These are phyloP conservation scores for Paramisgurnus dabryanus DNA, from an alignment of 2,113 vertebrate genomes.

Conservation along the genomic window DNA sequence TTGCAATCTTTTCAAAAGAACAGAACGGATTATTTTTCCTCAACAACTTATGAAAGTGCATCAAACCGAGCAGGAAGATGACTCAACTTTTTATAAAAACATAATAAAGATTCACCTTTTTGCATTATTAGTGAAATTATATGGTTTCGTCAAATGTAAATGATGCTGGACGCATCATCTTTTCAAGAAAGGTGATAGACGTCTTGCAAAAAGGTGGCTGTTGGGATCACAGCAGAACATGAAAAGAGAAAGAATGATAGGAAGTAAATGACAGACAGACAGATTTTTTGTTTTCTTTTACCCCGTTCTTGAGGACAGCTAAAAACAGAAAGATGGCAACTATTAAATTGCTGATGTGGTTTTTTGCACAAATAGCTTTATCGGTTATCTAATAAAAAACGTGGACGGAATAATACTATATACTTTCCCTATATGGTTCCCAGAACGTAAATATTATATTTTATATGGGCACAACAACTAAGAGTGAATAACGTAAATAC, in stretches of 20 bases:
- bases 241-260: neutral
- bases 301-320: constrained; percentile 68
- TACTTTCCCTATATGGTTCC: too few species aligned
- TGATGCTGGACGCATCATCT: neutral
- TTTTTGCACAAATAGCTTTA: too few species aligned
- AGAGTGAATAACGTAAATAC: too few species aligned
- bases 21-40: neutral
- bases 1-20: neutral
- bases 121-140: neutral
- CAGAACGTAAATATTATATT: too few species aligned
- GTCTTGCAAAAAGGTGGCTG: constrained; percentile 34
- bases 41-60: neutral
- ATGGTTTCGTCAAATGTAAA: neutral
- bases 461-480: too few species aligned
- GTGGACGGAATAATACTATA: too few species aligned
- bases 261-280: neutral
- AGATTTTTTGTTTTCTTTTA: constrained; percentile 32
- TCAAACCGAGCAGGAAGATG: neutral
- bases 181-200: neutral
- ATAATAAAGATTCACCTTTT: neutral
- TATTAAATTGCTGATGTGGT: too few species aligned
- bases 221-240: neutral
- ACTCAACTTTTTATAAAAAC: neutral
- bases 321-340: constrained; percentile 28
- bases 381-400: too few species aligned